phyloP scores from a whole-genome alignment of 2,113 vertebrate genomes.

The Semnornis frantzii region DNA sequence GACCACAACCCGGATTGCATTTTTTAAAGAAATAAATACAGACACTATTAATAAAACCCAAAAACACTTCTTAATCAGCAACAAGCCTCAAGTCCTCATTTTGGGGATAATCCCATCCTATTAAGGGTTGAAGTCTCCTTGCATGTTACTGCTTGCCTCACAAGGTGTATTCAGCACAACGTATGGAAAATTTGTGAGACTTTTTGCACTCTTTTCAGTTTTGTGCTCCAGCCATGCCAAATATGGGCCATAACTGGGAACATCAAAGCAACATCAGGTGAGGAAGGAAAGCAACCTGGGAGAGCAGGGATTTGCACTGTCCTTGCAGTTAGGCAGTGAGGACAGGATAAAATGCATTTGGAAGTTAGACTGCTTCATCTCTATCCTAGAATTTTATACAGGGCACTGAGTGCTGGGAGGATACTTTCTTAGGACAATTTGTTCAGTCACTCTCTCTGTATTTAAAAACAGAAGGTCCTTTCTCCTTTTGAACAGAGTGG shows the following conservation, averaged over 20 bases:
- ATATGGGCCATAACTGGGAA: neutral
- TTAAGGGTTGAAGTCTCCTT: neutral
- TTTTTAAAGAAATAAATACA: neutral
- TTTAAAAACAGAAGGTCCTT: neutral
- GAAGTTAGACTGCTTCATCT: neutral
- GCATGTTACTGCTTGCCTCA: neutral
- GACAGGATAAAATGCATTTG: neutral
- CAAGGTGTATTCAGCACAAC: neutral
- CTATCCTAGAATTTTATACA: neutral
- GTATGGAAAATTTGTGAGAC: neutral
- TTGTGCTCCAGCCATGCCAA: neutral
- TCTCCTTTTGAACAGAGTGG: neutral
- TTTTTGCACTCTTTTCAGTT: neutral
- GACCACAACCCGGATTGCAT: neutral
- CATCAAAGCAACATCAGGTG: neutral
- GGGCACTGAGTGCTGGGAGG: fast-evolving
- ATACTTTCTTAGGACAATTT: neutral
- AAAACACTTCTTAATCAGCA: too few relatives aligned
- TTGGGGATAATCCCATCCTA: neutral
- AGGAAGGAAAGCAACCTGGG: neutral
- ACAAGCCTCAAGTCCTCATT: neutral
- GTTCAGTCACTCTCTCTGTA: neutral
- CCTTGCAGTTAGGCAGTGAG: neutral
- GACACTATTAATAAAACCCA: neutral
- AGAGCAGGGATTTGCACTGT: neutral